Evolutionary conservation across 1,140 invertebrate species (phyloP).

Genomic region (Dendroctonus valens): DNA sequence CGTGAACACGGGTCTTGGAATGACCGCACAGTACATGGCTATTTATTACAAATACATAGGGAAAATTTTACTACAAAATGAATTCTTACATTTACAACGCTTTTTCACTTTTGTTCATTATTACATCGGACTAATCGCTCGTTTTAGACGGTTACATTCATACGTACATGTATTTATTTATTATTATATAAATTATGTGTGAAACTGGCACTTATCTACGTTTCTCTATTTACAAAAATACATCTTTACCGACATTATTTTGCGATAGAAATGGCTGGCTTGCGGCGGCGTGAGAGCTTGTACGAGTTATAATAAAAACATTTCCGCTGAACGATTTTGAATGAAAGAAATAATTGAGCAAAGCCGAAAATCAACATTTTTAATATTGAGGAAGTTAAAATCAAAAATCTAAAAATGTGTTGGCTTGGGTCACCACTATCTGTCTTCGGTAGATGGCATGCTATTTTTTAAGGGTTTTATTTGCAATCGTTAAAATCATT

Average conservation of each 20-base stretch:
- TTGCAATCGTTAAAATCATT: too few species aligned
- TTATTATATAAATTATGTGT: slow-evolving; percentile 33
- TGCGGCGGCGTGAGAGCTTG: background rate
- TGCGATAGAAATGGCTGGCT: slow-evolving; percentile 5
- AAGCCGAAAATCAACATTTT: too few species aligned
- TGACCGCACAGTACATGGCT: slow-evolving; percentile 25
- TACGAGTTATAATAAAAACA: background rate
- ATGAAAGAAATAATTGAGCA: too few species aligned
- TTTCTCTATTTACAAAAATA: slow-evolving; percentile 50
- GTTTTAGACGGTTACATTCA: slow-evolving; percentile 23
- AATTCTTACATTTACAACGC: slow-evolving; percentile 15
- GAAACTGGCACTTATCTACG: slow-evolving; percentile 48
- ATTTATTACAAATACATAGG: slow-evolving; percentile 7
- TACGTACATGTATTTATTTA: slow-evolving; percentile 29
- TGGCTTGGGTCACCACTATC: too few species aligned
- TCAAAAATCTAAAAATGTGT: too few species aligned
- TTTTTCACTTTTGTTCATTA: slow-evolving; percentile 7
- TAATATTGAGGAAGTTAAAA: too few species aligned
- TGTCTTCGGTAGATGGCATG: too few species aligned
- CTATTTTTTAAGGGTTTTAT: too few species aligned
- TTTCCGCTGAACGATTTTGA: background rate
- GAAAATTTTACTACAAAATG: slow-evolving; percentile 20
- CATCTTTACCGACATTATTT: slow-evolving; percentile 40
- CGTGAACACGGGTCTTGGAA: slow-evolving; percentile 28
- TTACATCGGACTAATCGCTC: slow-evolving; percentile 5